Conservation (phyloP, 2,113 vertebrate genomes). For the Lepus timidus region DNA sequence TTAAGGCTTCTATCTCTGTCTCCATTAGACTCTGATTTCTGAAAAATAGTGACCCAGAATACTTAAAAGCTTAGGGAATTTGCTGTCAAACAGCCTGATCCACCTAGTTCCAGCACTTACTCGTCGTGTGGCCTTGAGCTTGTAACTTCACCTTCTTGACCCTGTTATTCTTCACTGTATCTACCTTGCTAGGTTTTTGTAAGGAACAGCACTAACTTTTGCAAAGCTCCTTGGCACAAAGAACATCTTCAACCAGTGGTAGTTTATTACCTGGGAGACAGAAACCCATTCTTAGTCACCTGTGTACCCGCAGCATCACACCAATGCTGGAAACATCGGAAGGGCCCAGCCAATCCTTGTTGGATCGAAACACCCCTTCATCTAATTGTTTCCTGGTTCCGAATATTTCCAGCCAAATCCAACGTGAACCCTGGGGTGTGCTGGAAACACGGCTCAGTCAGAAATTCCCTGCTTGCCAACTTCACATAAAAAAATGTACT, state of each 20-base stretch:
- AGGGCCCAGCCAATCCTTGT: not conserved
- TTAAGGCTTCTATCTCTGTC: not conserved
- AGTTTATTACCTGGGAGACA: not conserved
- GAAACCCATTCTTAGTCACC: not conserved
- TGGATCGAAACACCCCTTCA: not conserved
- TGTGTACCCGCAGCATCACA: not conserved
- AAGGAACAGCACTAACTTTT: not conserved
- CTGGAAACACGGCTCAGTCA: not conserved
- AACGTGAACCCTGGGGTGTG: not conserved
- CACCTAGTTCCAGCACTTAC: not conserved
- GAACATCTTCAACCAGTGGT: not conserved
- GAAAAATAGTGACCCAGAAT: not conserved
- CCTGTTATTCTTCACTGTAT: not conserved
- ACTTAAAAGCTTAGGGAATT: not conserved
- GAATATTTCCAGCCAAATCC: not conserved
- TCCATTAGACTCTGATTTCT: not conserved
- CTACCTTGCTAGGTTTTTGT: not conserved
- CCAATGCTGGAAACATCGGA: not conserved
- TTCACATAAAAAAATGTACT: not conserved
- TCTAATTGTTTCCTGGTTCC: slow-evolving; percentile 18
- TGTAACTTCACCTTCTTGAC: not conserved
- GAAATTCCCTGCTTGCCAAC: not conserved
- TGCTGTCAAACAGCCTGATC: not conserved
- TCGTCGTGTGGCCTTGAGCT: not conserved
- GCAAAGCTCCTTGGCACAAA: not conserved